Conservation (phyloP, 2,888 invertebrate species). For the Cybosia mesomella region DNA sequence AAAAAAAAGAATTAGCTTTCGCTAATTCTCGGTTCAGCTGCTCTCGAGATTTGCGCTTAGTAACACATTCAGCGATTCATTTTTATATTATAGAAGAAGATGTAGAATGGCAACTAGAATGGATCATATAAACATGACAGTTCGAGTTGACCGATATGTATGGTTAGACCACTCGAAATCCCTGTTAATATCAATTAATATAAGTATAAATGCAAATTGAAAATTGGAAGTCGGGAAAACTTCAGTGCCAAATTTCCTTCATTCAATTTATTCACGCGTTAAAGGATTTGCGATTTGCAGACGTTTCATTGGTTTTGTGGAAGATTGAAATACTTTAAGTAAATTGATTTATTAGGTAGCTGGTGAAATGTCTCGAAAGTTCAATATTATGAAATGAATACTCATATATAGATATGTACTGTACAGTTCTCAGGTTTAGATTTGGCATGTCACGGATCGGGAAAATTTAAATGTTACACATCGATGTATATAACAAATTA, state of each 20-base stretch:
- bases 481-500: too few relatives aligned
- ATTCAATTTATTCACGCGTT: background rate
- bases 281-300: background rate
- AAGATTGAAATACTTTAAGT: background rate
- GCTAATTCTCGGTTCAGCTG: too few relatives aligned
- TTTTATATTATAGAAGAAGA: too few relatives aligned
- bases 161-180: background rate
- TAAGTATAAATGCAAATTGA: constrained; percentile 1
- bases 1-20: too few relatives aligned
- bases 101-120: too few relatives aligned
- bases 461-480: too few relatives aligned
- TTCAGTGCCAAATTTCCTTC: background rate
- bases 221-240: background rate
- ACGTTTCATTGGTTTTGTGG: constrained; percentile 8
- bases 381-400: background rate
- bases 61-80: too few relatives aligned
- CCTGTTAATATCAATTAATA: background rate
- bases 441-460: too few relatives aligned
- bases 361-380: background rate
- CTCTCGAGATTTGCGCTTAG: too few relatives aligned
- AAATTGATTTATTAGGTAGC: constrained; percentile 1
- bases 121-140: background rate
- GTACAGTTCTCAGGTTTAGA: too few relatives aligned
- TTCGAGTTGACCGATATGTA: background rate
- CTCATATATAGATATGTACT: too few relatives aligned